phyloP scores from a whole-genome alignment of 2,797 vertebrate genomes.

The Pipistrellus pipistrellus region DNA sequence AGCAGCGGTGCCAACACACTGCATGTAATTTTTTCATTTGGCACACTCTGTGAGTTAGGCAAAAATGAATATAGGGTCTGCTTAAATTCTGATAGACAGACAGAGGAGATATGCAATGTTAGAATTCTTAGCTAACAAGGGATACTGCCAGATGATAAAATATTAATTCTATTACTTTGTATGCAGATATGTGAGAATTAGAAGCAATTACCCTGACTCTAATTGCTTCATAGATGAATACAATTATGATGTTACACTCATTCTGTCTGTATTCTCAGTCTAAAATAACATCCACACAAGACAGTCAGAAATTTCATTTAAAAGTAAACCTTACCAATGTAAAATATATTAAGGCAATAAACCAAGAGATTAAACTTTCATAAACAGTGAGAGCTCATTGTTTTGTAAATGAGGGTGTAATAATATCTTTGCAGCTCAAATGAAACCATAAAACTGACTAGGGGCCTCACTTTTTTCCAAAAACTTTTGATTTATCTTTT shows the following conservation, averaged over 20 bases:
- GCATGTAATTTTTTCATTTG: conserved; percentile 28
- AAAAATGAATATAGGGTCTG: conserved; percentile 79
- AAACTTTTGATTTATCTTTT: conserved; percentile 92
- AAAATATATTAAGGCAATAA: conserved; percentile 92
- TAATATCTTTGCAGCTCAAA: conserved; percentile 88
- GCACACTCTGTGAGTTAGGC: conserved; percentile 62
- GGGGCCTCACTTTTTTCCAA: conserved; percentile 82
- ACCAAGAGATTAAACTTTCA: conserved; percentile 92
- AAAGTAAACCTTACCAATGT: conserved; percentile 89
- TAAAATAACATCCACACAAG: conserved; percentile 86
- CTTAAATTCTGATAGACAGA: conserved; percentile 81
- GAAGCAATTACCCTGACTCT: conserved; percentile 88
- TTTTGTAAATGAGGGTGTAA: conserved; percentile 90
- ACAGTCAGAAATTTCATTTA: conserved; percentile 89
- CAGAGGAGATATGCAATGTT: conserved; percentile 78
- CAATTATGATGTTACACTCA: conserved; percentile 88
- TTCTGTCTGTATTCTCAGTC: conserved; percentile 85
- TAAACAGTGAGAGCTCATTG: conserved; percentile 90
- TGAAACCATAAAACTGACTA: conserved; percentile 89
- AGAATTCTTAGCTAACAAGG: conserved; percentile 85
- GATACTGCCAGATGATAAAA: conserved; percentile 88
- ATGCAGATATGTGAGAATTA: conserved; percentile 85
- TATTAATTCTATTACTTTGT: conserved; percentile 89
- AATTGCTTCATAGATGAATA: conserved; percentile 90
- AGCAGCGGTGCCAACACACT: neutral